Percentiles rank a stretch among this genome's conserved stretches.
Conservation (phyloP, 2,113 vertebrate species). For the Pollachius pollachius region DNA sequence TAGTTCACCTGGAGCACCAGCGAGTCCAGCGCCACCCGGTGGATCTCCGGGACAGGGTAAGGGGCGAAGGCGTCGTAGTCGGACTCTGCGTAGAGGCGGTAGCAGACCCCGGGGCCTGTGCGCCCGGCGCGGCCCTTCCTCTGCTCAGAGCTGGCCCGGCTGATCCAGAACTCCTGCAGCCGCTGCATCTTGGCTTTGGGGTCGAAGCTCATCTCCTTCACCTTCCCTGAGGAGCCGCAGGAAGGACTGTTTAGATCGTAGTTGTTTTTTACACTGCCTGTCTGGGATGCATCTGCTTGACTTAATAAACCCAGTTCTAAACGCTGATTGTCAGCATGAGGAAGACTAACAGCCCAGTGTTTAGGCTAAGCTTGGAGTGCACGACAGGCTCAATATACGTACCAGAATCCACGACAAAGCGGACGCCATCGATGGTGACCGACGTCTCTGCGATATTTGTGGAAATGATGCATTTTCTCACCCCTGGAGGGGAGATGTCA, state of each 20-base stretch:
- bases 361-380: too few species aligned
- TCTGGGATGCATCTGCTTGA: too few species aligned
- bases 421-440: conserved; percentile 90
- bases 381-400: conserved; percentile 3
- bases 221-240: conserved; percentile 77
- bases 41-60: conserved; percentile 88
- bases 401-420: conserved; percentile 92
- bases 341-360: too few species aligned
- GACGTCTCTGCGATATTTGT: conserved; percentile 95
- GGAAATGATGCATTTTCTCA: conserved; percentile 91
- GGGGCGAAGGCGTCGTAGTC: conserved; percentile 86
- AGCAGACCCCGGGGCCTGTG: conserved; percentile 88
- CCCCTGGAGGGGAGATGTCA: conserved; percentile 82
- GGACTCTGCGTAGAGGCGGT: conserved; percentile 85
- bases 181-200: conserved; percentile 88
- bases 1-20: conserved; percentile 84
- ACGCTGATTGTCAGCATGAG: too few species aligned
- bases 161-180: conserved; percentile 97
- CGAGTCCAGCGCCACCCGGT: conserved; percentile 83
- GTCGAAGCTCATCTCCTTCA: conserved; percentile 95
- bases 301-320: too few species aligned
- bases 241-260: too few species aligned
- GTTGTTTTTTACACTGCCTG: too few species aligned
- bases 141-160: conserved; percentile 90
- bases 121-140: conserved; percentile 89